Base-by-base conservation (phyloP, 2,113 vertebrate species). In the Phodopus roborovskii region DNA sequence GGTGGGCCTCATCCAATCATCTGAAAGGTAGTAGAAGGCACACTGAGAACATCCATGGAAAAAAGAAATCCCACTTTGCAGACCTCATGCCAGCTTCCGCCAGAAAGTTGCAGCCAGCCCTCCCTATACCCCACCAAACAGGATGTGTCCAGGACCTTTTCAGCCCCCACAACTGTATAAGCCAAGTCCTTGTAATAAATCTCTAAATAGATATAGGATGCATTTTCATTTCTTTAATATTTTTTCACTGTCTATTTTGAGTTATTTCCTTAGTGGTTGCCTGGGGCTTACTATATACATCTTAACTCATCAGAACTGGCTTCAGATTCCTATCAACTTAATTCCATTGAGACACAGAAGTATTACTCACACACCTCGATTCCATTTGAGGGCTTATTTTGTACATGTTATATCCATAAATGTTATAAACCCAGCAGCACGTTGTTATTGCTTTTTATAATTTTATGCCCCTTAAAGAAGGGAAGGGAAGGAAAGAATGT, bases 311-410 rank as follows among this genome's bases (percentile, higher is more conserved):
- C 70, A 83, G 33, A 91, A 71, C 60, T 45, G 33, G 33, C n/a
- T 93, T 92, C 64, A 75, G 68, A 94, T 79, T 94, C 81, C 50
- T 92, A 94, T 68, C 50, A 88, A 88, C 64, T 86, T 50, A 86
- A 89, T 83, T 91, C 90, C 58, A 70, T 13, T 33, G 84, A 95
- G 53, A 95, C 86, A 42, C 0, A 85, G 83, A 71, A 86, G 73
- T 42, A 58, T 81, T 94, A 58, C 20, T 92, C 64, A 79, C 36
- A 45, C 39, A 75, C 7, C 22, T 88, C 36, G n/a, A 60, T 74
- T 95, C 60, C 33, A 13, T 42, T 84, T 0, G 24, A 45, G 39
- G 89, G 74, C n/a, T 87, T 90, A 89, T 58, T 90, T 95, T 90
- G 30, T 68, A 88, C 5, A 16, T 66, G 86, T 75, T 74, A n/a